Evolutionary conservation across 2,888 invertebrate species (phyloP).

Genomic region (Nymphalis polychloros): DNA sequence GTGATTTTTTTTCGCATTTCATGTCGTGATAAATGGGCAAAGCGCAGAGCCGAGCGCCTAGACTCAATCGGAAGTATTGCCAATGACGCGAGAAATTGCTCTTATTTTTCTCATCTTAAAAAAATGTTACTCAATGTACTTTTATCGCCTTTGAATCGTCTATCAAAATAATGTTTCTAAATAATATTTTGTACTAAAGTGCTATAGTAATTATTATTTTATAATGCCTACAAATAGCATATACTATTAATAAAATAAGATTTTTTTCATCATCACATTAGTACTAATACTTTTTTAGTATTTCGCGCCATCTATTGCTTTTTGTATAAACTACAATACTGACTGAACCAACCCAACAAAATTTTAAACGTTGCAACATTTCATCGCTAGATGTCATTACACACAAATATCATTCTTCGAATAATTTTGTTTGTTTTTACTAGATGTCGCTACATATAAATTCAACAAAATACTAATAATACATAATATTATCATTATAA

Average conservation of each 20-base stretch:
- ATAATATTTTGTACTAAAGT: too few relatives aligned
- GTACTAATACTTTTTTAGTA: background rate
- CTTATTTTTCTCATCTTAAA: slow-evolving; percentile 54
- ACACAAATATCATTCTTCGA: background rate
- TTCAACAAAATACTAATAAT: too few relatives aligned
- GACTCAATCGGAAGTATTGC: slow-evolving; percentile 59
- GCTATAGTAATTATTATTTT: too few relatives aligned
- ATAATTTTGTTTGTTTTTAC: background rate
- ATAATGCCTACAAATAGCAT: too few relatives aligned
- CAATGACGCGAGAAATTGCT: slow-evolving; percentile 72
- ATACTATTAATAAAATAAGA: too few relatives aligned
- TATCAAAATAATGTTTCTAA: too few relatives aligned
- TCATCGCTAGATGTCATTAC: slow-evolving; percentile 8
- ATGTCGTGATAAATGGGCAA: slow-evolving; percentile 72
- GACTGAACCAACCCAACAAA: background rate
- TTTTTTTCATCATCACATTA: too few relatives aligned
- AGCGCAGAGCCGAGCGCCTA: slow-evolving; percentile 48
- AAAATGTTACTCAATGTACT: slow-evolving; percentile 45
- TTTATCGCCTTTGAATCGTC: background rate
- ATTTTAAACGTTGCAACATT: background rate
- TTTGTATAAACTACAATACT: background rate
- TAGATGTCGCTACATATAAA: background rate
- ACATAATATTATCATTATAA: too few relatives aligned
- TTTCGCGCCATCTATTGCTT: slow-evolving; percentile 8
- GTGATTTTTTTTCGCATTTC: slow-evolving; percentile 67